Evolutionary conservation across 1,140 invertebrate genomes (phyloP).

Genomic region (Cylas formicarius): DNA sequence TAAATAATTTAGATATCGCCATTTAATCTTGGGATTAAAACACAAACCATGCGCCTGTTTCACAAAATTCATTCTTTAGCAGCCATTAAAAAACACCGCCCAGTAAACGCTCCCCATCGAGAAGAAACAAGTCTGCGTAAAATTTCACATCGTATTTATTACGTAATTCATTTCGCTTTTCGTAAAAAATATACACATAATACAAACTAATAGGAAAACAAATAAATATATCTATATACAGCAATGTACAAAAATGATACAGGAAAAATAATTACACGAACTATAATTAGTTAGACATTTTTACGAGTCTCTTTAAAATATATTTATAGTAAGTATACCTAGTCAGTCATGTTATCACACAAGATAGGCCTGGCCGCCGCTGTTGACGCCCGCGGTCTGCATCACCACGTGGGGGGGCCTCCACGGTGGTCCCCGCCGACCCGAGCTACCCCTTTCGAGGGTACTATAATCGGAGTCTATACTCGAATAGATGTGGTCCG

Average conservation of each 20-base stretch:
- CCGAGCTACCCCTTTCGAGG: conserved; percentile 47
- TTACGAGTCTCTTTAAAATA: conserved; percentile 31
- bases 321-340: conserved; percentile 26
- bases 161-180: conserved; percentile 35
- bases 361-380: conserved; percentile 51
- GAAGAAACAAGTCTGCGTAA: conserved; percentile 7
- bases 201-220: conserved; percentile 37
- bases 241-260: conserved; percentile 44
- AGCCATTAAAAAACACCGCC: no score
- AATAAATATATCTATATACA: conserved; percentile 44
- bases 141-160: conserved; percentile 42
- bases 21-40: no score
- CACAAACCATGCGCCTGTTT: no score
- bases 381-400: conserved; percentile 36
- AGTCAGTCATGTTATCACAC: conserved; percentile 48
- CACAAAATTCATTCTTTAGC: no score
- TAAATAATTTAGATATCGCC: no score
- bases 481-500: conserved; percentile 80
- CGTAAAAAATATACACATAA: conserved; percentile 43
- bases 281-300: conserved; percentile 4
- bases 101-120: no score
- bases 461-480: conserved; percentile 77
- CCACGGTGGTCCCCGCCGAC: conserved; percentile 37
- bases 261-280: conserved; percentile 34
- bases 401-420: conserved; percentile 40